A percentile compares a stretch with the other conserved stretches of the same genome.
Evolutionary conservation across 2,113 vertebrate species (phyloP).

Genomic region (Acanthisitta chloris): DNA sequence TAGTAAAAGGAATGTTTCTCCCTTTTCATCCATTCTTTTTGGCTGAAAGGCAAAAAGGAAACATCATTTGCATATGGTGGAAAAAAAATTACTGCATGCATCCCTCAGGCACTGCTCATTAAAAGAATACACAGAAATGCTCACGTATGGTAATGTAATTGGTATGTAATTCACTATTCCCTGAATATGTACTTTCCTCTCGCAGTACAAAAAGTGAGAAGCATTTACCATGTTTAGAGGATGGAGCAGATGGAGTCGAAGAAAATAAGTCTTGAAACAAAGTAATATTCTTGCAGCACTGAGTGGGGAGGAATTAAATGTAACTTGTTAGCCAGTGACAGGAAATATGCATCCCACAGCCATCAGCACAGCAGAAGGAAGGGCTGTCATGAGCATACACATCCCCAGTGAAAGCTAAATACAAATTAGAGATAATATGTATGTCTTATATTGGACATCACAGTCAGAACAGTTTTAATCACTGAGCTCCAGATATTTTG

Average conservation of each 20-base stretch:
- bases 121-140: slow-evolving; percentile 13
- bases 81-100: slow-evolving; percentile 28
- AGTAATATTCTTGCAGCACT: neutral
- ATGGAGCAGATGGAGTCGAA: neutral
- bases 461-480: neutral
- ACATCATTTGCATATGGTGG: slow-evolving; percentile 30
- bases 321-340: neutral
- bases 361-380: neutral
- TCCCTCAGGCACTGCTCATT: neutral
- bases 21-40: slow-evolving; percentile 33
- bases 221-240: neutral
- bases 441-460: neutral
- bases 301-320: neutral
- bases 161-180: neutral
- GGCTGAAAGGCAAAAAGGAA: slow-evolving; percentile 13
- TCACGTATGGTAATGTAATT: neutral
- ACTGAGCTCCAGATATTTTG: neutral
- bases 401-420: neutral
- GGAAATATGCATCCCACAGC: neutral
- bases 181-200: neutral
- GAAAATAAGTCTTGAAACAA: neutral
- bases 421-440: neutral
- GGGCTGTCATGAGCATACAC: neutral
- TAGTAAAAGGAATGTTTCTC: slow-evolving; percentile 5
- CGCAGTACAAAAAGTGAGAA: neutral